Evolutionary conservation across 2,888 invertebrate genomes (phyloP).

Genomic region (Cactoblastis cactorum): DNA sequence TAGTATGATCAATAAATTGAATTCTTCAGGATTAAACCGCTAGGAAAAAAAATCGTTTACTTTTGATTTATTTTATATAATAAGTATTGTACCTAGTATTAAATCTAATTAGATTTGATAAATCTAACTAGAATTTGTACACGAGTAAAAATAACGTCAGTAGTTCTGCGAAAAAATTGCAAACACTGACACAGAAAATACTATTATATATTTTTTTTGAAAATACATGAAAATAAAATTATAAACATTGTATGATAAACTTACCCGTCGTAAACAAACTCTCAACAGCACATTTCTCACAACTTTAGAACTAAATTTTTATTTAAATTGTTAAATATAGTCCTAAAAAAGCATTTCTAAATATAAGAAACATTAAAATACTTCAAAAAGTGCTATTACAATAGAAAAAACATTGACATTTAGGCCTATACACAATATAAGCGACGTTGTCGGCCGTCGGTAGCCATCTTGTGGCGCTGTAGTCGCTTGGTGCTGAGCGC

Average conservation of each 20-base stretch:
- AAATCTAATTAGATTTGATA: too few relatives aligned
- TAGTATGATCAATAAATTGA: too few relatives aligned
- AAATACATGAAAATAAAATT: background rate
- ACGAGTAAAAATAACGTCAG: background rate
- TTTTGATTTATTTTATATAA: too few relatives aligned
- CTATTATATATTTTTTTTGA: background rate
- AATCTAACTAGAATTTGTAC: too few relatives aligned
- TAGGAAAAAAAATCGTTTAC: too few relatives aligned
- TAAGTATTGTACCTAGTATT: too few relatives aligned
- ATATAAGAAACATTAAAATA: background rate
- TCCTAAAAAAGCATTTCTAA: background rate
- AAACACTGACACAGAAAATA: background rate
- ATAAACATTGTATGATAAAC: background rate
- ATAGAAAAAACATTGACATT: constrained; percentile 46
- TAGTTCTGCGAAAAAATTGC: background rate
- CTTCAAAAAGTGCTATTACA: background rate
- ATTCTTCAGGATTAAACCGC: too few relatives aligned
- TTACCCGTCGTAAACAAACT: constrained; percentile 10
- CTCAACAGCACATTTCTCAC: background rate
- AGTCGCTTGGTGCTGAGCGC: constrained; percentile 60
- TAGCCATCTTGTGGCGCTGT: constrained; percentile 78
- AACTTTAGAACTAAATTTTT: background rate
- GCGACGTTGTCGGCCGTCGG: constrained; percentile 68
- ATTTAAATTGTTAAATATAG: background rate
- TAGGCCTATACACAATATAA: constrained; percentile 73